Base-by-base conservation (phyloP, 2,113 vertebrate genomes). In the Rhegmatorhina hoffmannsi region DNA sequence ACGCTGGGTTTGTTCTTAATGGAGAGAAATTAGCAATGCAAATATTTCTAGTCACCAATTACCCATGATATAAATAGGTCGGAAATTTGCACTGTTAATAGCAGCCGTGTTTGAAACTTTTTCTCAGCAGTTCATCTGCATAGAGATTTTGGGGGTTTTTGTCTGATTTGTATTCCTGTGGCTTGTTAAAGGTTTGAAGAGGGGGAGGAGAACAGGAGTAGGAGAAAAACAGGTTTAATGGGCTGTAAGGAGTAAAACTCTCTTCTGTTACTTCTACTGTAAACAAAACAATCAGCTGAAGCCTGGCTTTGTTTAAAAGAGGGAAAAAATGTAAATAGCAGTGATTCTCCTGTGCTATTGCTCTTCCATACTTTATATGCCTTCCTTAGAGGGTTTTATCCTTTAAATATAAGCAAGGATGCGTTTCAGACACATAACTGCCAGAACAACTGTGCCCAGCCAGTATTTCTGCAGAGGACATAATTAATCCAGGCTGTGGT, bases 41-140 rank as follows among this genome's bases (percentile, higher is more conserved):
- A 97, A 98, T 97, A 97, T 97, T 98, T 97, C 91, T 92, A 96
- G 96, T 94, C 94, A 75, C 94, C 97, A 98, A 97, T 98, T 98
- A 98, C 91, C 95, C 84, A 87, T 91, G 93, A 96, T 97, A 97
- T 97, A 97, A 98, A 95, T 96, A 97, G 96, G 95, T 97, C 5
- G 81, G 90, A 94, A 92, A 95, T 95, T 81, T 95, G 85, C 87
- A 87, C 77, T 92, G 94, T 93, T 97, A 94, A 94, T 96, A 95
- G 92, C 83, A 97, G 85, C 90, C 31, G 1, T 78, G 85, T 94
- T 96, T 96, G 93, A 97, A 97, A 96, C 89, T 93, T 97, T 96
- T 96, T 87, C 95, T 93, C 77, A 91, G 93, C 95, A 96, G 96
- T 96, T 96, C 90, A 94, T 95, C 95, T 92, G 93, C 87, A 91